Evolutionary conservation across 2,797 vertebrate genomes (phyloP).

Genomic region (Ptychadena robeensis): DNA sequence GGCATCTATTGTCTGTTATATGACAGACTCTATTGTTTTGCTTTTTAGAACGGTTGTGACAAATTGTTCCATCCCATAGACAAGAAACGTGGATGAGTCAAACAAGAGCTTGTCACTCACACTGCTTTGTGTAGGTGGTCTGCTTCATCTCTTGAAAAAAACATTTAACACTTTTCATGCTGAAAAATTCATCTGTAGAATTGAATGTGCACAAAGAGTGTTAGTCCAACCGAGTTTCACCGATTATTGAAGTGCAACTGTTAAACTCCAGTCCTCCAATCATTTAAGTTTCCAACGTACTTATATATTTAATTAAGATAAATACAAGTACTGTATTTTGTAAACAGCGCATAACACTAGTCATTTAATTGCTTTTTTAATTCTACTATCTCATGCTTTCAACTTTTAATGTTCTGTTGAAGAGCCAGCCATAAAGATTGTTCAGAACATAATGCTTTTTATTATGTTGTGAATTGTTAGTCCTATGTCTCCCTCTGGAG

Average conservation of each 20-base stretch:
- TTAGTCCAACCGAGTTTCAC: not conserved
- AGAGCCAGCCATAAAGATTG: too few relatives aligned
- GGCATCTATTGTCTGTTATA: slow-evolving; percentile 63
- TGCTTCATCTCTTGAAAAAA: slow-evolving; percentile 16
- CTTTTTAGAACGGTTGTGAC: slow-evolving; percentile 57
- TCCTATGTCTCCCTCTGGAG: too few relatives aligned
- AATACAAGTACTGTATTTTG: not conserved
- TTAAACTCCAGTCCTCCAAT: not conserved
- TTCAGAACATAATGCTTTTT: too few relatives aligned
- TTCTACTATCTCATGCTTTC: too few relatives aligned
- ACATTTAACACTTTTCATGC: slow-evolving; percentile 39
- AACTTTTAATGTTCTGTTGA: too few relatives aligned
- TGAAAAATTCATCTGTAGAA: not conserved
- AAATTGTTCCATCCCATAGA: slow-evolving; percentile 61
- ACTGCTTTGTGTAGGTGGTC: slow-evolving; percentile 54
- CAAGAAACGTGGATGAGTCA: slow-evolving; percentile 54
- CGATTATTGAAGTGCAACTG: not conserved
- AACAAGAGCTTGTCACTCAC: slow-evolving; percentile 67
- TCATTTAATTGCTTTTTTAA: too few relatives aligned
- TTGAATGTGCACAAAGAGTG: not conserved
- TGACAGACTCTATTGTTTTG: slow-evolving; percentile 69
- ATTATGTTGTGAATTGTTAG: too few relatives aligned
- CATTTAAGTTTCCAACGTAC: not conserved
- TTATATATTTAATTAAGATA: not conserved
- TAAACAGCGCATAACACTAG: too few relatives aligned